Evolutionary conservation across 2,888 invertebrate species (phyloP).

Genomic region (Petrolisthes cinctipes): DNA sequence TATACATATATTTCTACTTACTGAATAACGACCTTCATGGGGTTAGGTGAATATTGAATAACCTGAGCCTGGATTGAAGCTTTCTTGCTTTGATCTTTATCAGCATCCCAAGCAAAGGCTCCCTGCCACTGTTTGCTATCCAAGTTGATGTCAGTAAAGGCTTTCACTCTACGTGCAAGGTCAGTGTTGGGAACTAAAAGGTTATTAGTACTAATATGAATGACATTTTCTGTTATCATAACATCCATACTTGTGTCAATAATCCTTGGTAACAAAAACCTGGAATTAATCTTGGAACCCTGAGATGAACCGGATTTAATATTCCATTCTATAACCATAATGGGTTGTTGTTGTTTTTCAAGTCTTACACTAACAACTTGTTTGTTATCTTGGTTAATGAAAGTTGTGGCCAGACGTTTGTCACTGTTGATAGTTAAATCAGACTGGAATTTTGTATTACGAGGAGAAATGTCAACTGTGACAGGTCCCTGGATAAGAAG

Average conservation of each 20-base stretch:
- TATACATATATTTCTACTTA: conserved; percentile 1
- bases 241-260: conserved; percentile 10
- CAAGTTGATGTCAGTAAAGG: conserved; percentile 27
- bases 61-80: conserved; percentile 3
- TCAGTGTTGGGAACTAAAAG: conserved; percentile 21
- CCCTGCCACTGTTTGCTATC: conserved; percentile 12
- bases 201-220: conserved; percentile 15
- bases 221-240: neutral
- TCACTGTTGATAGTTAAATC: conserved; percentile 5
- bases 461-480: neutral
- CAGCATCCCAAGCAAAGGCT: conserved; percentile 42
- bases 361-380: conserved; percentile 13
- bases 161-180: conserved; percentile 20
- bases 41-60: neutral
- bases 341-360: conserved; percentile 16
- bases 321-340: neutral
- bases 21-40: neutral
- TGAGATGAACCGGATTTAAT: neutral
- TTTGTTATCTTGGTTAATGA: conserved; percentile 16
- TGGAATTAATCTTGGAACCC: neutral
- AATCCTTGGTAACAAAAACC: neutral
- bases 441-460: neutral
- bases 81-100: conserved; percentile 16
- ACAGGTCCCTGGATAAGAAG: conserved; percentile 27
- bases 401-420: conserved; percentile 7